Percentiles rank a stretch among this genome's conserved stretches.
phyloP scores from a whole-genome alignment of 2,113 vertebrate species.

The Neodon shergylaensis region DNA sequence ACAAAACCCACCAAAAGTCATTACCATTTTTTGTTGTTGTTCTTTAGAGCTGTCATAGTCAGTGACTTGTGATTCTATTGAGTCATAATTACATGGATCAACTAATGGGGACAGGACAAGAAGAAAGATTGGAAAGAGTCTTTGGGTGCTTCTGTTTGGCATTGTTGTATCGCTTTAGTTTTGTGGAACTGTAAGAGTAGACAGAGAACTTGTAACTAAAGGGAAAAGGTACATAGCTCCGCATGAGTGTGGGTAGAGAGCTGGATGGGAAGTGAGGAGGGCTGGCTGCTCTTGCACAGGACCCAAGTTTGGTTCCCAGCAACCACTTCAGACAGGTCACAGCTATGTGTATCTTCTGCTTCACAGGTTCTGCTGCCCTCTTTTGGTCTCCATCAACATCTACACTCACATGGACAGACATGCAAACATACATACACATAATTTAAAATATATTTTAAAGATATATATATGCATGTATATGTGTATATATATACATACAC shows the following conservation, averaged over 20 bases:
- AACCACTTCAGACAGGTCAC: not conserved
- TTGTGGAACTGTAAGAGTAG: not conserved
- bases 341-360: not conserved
- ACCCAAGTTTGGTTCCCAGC: not conserved
- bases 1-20: conserved; percentile 30
- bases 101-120: not conserved
- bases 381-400: not conserved
- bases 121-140: not conserved
- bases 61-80: not conserved
- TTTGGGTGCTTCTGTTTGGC: conserved; percentile 28
- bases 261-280: not conserved
- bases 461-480: too few relatives aligned
- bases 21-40: conserved; percentile 8
- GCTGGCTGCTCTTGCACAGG: not conserved
- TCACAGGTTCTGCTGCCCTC: not conserved
- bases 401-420: not conserved
- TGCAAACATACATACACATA: not conserved
- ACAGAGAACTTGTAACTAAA: conserved; percentile 9
- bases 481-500: too few relatives aligned
- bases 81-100: conserved; percentile 8
- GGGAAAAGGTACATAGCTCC: not conserved
- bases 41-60: not conserved
- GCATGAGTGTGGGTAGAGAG: not conserved
- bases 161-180: not conserved
- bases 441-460: not conserved